Evolutionary conservation across 2,113 vertebrate genomes (phyloP), one percentile per base, ranked within the genome.

Genomic region (Phyllopteryx taeniolatus): DNA sequence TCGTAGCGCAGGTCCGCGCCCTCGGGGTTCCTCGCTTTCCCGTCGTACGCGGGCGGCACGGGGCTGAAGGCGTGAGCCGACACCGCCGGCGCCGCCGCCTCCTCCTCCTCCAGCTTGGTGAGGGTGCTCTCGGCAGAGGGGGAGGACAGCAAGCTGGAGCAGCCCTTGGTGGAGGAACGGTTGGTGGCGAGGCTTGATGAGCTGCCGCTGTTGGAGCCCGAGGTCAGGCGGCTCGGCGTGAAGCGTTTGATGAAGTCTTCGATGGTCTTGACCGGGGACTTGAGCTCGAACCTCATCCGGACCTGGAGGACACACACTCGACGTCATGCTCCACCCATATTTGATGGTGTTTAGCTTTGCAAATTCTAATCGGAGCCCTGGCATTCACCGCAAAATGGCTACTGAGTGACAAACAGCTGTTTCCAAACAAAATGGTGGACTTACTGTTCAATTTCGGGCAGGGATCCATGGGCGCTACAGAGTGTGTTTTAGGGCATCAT

Each of bases 251-350:
- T 98, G 83, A 99, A 98, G 69, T 96, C 96, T 85, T 99, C 97
- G 2, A 99, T 94, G 5, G 97, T 98, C 90, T 99, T 99, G 17
- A 99, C 98, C 0, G 97, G 96, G 5, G 96, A 98, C 88, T 97
- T 98, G 22, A 96, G 79, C 87, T 97, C 96, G 27, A 93, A 95
- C 71, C 94, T 88, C 87, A 93, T 90, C 53, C 96, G 93, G 54
- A 98, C 95, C 97, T 98, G 80, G 0, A 71, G 27, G 20, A 76
- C 10, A 70, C 1, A 47, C 14, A 47, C 1, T 8, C 4, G 20
- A 56, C 12, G 35, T 10, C 39, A 31, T 31, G 27, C 22, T 14
- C 56, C 12, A 14, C 10, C 22, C 56, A 14, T 59, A 13, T 59
- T 31, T 13, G 56, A 57, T 57, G 22, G 12, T 1, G 56, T 14